A percentile compares a stretch with the other conserved stretches of the same genome.
These are phyloP conservation scores for Netelia inedita DNA, from an alignment of 2,888 invertebrate species.

Conservation along the genomic window DNA sequence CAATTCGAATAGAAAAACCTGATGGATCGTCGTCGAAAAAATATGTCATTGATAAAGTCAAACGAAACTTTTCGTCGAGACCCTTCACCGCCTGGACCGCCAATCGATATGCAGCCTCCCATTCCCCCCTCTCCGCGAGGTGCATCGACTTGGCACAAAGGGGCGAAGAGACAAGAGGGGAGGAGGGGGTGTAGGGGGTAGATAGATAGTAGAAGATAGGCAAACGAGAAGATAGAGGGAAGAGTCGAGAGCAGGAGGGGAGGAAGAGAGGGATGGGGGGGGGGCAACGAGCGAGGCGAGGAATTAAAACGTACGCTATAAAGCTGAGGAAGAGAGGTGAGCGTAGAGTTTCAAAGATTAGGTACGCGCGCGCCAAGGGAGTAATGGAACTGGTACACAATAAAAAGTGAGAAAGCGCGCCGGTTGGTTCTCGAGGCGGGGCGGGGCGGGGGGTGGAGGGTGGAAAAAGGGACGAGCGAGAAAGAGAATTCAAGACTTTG, in stretches of 20 bases:
- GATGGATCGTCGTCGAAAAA: slow-evolving; percentile 27
- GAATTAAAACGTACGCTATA: slow-evolving; percentile 40
- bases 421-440: background rate
- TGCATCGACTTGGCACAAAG: slow-evolving; percentile 53
- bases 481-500: background rate
- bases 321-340: background rate
- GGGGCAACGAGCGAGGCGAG: background rate
- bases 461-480: background rate
- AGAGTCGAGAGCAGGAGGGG: background rate
- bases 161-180: background rate
- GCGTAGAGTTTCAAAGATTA: slow-evolving; percentile 30
- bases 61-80: slow-evolving; percentile 15
- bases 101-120: slow-evolving; percentile 42
- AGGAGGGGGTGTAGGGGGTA: background rate
- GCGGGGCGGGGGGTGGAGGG: background rate
- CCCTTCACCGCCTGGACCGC: background rate
- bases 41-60: slow-evolving; percentile 3
- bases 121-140: slow-evolving; percentile 18
- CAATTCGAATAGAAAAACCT: background rate
- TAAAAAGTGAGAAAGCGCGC: slow-evolving; percentile 6
- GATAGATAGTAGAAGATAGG: slow-evolving; percentile 26
- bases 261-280: background rate
- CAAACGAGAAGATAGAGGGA: background rate
- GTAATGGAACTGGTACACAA: slow-evolving; percentile 1
- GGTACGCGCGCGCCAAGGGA: background rate